Evolutionary conservation across 2,797 vertebrate genomes (phyloP), one percentile per base, ranked within the genome.

Genomic region (Bucorvus abyssinicus): DNA sequence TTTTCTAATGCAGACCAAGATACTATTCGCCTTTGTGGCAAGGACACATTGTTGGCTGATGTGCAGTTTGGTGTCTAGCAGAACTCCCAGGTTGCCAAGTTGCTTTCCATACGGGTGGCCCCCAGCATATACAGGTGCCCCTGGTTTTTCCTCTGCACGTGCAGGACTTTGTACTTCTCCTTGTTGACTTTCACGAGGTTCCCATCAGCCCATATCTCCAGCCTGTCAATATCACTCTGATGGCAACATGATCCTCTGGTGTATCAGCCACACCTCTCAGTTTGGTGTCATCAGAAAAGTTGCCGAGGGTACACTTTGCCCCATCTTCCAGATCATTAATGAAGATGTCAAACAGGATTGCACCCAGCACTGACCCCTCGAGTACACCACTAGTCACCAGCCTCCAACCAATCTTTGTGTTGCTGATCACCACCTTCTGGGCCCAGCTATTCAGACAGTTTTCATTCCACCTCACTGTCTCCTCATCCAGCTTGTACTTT

Each of bases 191-290:
- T 50, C 26, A n/a, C n/a, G n/a, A n/a, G n/a, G n/a, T n/a, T n/a
- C n/a, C n/a, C n/a, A 6, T 74, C 42, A 69, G 16, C 14, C 18
- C 36, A 2, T 50, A 30, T 68, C 14, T 76, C 16, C 29, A 76
- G 9, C 6, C 20, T 71, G 20, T 29, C 0, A 0, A 63, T 30
- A 8, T 71, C 38, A 40, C 0, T 10, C 49, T 71, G 49, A 38
- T 30, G 14, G n/a, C 34, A 68, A 10, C 21, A 14, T 10, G 19
- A 38, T 4, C 10, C 21, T 68, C 55, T 59, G 17, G 9, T 2
- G 16, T 45, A 30, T 20, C 45, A 65, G 15, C 11, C 32, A 75
- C 34, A 38, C 45, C 34, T 59, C 40, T 14, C 32, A 71, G 8
- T 8, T 49, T 61, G 24, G 15, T 44, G 9, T 68, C 23, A 27